A percentile compares a stretch with the other conserved stretches of the same genome.
Evolutionary conservation across 2,797 vertebrate species (phyloP).

Genomic region (Melanogrammus aeglefinus): DNA sequence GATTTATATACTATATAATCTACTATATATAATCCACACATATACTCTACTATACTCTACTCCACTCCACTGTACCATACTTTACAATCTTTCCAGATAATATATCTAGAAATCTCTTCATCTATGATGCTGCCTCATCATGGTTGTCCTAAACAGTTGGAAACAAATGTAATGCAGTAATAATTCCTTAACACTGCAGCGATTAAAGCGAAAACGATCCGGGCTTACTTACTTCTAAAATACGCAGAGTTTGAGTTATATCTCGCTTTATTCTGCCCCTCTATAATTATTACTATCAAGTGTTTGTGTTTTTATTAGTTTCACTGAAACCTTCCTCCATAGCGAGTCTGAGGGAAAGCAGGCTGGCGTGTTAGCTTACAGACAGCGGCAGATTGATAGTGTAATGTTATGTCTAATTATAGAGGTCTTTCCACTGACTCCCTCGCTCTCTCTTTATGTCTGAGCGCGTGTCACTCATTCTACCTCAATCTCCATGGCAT

Average conservation of each 20-base stretch:
- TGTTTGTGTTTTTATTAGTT: constrained; percentile 6
- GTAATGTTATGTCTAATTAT: constrained; percentile 36
- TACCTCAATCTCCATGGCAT: not conserved
- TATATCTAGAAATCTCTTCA: not conserved
- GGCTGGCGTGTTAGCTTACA: not conserved
- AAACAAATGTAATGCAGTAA: not conserved
- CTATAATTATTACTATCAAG: not conserved
- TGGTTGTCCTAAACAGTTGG: not conserved
- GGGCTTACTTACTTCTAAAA: not conserved
- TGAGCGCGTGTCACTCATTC: not conserved
- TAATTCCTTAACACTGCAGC: not conserved
- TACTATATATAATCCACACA: too few relatives aligned
- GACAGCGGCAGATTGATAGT: constrained; percentile 21
- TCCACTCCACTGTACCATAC: not conserved
- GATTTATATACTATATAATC: not conserved
- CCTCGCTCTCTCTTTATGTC: not conserved
- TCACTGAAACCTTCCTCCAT: not conserved
- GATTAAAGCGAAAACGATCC: not conserved
- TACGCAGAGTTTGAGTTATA: not conserved
- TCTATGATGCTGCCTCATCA: not conserved
- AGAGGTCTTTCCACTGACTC: constrained; percentile 29
- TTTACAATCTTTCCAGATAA: not conserved
- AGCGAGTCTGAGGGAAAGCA: not conserved
- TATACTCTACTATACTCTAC: not conserved
- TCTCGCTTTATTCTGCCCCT: not conserved